Evolutionary conservation across 2,797 vertebrate genomes (phyloP).

Genomic region (Malacoctenus gilli): DNA sequence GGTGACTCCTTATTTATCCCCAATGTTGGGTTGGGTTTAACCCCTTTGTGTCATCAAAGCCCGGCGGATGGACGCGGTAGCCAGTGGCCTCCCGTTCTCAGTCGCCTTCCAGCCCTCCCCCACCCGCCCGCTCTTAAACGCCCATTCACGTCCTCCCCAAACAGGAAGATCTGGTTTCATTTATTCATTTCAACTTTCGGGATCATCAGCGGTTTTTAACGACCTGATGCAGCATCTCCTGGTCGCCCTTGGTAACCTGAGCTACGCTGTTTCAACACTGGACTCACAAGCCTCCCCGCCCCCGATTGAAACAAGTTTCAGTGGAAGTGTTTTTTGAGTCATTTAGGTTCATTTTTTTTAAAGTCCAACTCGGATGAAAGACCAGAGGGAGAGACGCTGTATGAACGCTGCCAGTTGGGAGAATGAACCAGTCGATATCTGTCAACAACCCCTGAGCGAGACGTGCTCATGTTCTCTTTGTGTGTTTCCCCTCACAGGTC

Average conservation of each 20-base stretch:
- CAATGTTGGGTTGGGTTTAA: slow-evolving; percentile 79
- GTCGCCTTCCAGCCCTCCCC: slow-evolving; percentile 45
- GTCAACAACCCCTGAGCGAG: slow-evolving; percentile 67
- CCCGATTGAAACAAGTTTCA: neutral
- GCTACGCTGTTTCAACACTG: neutral
- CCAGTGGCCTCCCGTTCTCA: slow-evolving; percentile 69
- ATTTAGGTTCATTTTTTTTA: slow-evolving; percentile 8
- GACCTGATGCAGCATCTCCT: slow-evolving; percentile 12
- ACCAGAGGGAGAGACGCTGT: slow-evolving; percentile 4
- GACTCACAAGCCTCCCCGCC: neutral
- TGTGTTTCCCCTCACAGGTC: slow-evolving; percentile 79
- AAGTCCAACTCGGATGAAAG: slow-evolving; percentile 24
- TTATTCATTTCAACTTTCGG: slow-evolving; percentile 67
- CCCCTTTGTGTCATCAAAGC: slow-evolving; percentile 83
- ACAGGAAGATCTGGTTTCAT: slow-evolving; percentile 69
- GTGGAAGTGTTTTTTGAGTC: slow-evolving; percentile 32
- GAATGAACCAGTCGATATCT: slow-evolving; percentile 68
- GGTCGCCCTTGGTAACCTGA: slow-evolving; percentile 4
- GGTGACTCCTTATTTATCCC: slow-evolving; percentile 81
- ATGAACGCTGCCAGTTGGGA: slow-evolving; percentile 43
- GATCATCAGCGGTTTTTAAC: slow-evolving; percentile 36
- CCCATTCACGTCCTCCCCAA: slow-evolving; percentile 72
- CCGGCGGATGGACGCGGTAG: slow-evolving; percentile 70
- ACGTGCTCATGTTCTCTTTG: slow-evolving; percentile 71
- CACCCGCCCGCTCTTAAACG: slow-evolving; percentile 69